These are phyloP conservation scores for Leucophenga maculata DNA, from an alignment of 2,888 invertebrate species.

Conservation along the genomic window DNA sequence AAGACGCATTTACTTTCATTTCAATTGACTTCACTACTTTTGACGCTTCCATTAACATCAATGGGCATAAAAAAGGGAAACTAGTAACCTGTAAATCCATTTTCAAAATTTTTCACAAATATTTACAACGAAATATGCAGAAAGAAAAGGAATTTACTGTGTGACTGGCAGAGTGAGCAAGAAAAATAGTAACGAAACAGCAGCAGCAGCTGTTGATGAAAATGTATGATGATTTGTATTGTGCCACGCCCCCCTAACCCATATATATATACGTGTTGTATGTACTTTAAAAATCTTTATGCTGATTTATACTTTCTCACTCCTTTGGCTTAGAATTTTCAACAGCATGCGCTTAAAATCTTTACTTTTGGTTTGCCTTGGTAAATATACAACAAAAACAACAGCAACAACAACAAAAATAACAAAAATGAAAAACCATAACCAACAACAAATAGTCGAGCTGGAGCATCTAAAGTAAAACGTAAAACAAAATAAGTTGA, in stretches of 20 bases:
- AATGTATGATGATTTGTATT: conserved; percentile 23
- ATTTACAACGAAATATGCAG: neutral
- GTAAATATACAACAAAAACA: neutral
- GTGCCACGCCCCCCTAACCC: neutral
- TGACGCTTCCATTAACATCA: conserved; percentile 8
- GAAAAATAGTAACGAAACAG: neutral
- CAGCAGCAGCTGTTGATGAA: conserved; percentile 14
- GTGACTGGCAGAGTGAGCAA: neutral
- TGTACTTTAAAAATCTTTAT: too few species aligned
- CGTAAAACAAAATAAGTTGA: conserved; percentile 19
- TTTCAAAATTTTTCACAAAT: conserved; percentile 2
- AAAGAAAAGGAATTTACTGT: too few species aligned
- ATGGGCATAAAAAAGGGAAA: neutral
- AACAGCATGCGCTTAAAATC: conserved; percentile 58
- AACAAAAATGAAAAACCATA: neutral
- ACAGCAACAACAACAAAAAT: conserved; percentile 25
- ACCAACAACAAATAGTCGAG: neutral
- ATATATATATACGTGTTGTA: too few species aligned
- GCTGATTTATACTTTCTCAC: too few species aligned
- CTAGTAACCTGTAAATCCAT: conserved; percentile 17
- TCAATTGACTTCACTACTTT: neutral
- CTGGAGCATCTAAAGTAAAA: neutral
- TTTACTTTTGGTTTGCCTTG: conserved; percentile 58
- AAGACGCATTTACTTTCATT: neutral
- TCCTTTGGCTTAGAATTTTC: conserved; percentile 40